phyloP scores from a whole-genome alignment of 1,140 invertebrate species.

The Chlorops oryzae region DNA sequence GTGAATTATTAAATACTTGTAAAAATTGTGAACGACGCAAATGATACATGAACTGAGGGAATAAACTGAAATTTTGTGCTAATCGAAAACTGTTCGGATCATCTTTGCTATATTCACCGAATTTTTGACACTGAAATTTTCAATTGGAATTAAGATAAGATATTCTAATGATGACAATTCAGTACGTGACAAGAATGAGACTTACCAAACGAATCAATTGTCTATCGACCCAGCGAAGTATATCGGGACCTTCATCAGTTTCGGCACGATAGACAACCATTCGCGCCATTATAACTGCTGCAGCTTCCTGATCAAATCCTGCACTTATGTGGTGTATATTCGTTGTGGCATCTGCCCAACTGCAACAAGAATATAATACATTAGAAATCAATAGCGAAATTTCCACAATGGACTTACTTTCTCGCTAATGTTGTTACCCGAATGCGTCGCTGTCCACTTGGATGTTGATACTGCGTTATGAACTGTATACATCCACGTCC shows the following conservation, averaged over 20 bases:
- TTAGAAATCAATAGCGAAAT: neutral
- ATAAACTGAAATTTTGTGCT: slow-evolving; percentile 93
- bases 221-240: slow-evolving; percentile 95
- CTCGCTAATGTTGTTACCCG: slow-evolving; percentile 94
- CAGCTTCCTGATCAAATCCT: slow-evolving; percentile 96
- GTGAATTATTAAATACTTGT: slow-evolving; percentile 99
- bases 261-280: slow-evolving; percentile 95
- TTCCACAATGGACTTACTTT: slow-evolving; percentile 72
- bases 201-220: slow-evolving; percentile 92
- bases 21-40: slow-evolving; percentile 96
- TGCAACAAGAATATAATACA: slow-evolving; percentile 33
- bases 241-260: slow-evolving; percentile 92
- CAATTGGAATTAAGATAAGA: too few species aligned
- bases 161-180: too few species aligned
- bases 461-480: slow-evolving; percentile 97
- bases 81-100: slow-evolving; percentile 94
- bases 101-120: slow-evolving; percentile 97
- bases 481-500: slow-evolving; percentile 96
- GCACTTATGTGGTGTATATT: slow-evolving; percentile 79
- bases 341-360: slow-evolving; percentile 76
- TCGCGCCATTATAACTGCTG: slow-evolving; percentile 94
- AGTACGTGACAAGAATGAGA: slow-evolving; percentile 15
- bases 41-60: slow-evolving; percentile 99
- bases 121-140: slow-evolving; percentile 96
- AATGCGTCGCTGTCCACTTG: slow-evolving; percentile 90